Evolutionary conservation across 1,140 invertebrate genomes (phyloP), one percentile per base, ranked within the genome.

Genomic region (Heterodera carotae): DNA sequence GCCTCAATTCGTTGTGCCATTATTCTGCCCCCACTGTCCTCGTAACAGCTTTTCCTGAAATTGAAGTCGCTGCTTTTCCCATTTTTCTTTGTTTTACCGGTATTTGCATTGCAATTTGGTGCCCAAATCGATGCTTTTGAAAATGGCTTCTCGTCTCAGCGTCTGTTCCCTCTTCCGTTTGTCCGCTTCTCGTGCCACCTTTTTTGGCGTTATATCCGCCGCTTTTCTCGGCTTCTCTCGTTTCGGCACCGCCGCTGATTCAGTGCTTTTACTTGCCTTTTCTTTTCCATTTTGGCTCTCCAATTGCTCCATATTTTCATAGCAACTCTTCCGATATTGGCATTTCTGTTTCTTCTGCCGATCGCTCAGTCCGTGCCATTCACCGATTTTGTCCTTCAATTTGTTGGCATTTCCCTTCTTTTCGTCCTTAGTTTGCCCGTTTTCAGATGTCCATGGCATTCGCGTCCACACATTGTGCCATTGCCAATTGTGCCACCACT

Each of bases 301-400:
- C 22, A 5, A 7, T 6, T 12, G 29, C 62, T 66, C 27, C 62
- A 73, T 64, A 7, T 33, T n/a, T 18, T 76, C 33, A 62, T 79
- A 79, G 33, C 77, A 79, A 39, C 66, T 69, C 53, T 79, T 79
- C 69, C 77, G 60, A 69, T 79, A 79, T 79, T 79, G 75, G 64
- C 77, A 79, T n/a, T 31, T 29, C 15, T 29, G 62, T 34, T 73
- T 53, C 22, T 29, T 66, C 27, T 27, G 10, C 62, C 62, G 27
- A 4, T 29, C 62, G 25, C 29, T 31, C 62, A 66, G 8, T 6
- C 62, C 29, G 10, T 66, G 10, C 62, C 62, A 66, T 29, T 27
- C 62, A 18, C 29, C 62, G 0, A 66, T 66, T 34, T 29, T 12
- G 15, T 31, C 12, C 4, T 31, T 34, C 62, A 29, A 18, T 34